phyloP scores from a whole-genome alignment of 2,888 invertebrate genomes.

The Drosophila mercatorum region DNA sequence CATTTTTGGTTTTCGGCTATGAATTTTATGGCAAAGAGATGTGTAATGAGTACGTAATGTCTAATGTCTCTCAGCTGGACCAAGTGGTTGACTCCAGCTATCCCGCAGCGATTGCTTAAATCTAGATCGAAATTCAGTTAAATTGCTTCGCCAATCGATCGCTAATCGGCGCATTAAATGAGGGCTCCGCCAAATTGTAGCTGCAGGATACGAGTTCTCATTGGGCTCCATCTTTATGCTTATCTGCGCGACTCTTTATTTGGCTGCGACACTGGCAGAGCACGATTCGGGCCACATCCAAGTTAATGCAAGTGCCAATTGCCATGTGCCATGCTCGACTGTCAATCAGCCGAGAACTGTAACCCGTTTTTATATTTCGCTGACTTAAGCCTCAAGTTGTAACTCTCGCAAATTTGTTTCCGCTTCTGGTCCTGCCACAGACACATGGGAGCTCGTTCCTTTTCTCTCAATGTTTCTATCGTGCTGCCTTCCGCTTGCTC shows the following conservation, averaged over 20 bases:
- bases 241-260: conserved; percentile 2
- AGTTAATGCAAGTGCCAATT: conserved; percentile 79
- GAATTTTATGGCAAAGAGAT: conserved; percentile 78
- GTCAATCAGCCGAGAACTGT: conserved; percentile 63
- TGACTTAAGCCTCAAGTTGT: conserved; percentile 48
- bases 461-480: conserved; percentile 3
- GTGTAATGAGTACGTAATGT: conserved; percentile 39
- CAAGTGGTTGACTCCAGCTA: too few relatives aligned
- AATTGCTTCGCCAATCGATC: conserved; percentile 62
- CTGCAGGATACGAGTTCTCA: conserved; percentile 61
- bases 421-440: conserved; percentile 57
- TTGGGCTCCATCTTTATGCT: conserved; percentile 8
- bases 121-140: conserved; percentile 46
- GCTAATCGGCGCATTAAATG: conserved; percentile 53
- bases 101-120: conserved; percentile 16
- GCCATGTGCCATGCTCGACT: conserved; percentile 69
- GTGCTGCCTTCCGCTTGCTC: conserved; percentile 5
- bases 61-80: conserved; percentile 11
- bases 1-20: conserved; percentile 62
- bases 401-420: conserved; percentile 74
- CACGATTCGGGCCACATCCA: conserved; percentile 63
- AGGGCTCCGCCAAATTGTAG: conserved; percentile 42
- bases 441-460: conserved; percentile 25
- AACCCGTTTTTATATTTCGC: conserved; percentile 51
- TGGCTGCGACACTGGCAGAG: conserved; percentile 1